Conservation (phyloP, 2,888 invertebrate genomes). For the Drosophila colorata region DNA sequence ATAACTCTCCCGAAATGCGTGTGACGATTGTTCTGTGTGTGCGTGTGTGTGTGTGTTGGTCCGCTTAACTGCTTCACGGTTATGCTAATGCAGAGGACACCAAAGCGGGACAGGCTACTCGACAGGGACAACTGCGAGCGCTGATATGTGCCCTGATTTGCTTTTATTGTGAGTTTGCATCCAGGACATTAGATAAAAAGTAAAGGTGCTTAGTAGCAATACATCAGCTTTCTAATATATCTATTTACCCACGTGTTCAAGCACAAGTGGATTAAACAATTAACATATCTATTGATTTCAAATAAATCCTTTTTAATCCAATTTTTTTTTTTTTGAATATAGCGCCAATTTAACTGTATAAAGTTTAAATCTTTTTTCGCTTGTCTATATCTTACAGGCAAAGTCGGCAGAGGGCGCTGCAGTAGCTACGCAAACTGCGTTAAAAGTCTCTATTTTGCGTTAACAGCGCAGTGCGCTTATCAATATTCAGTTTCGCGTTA, state of each 20-base stretch:
- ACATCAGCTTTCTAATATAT: too few relatives aligned
- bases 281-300: background rate
- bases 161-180: conserved; percentile 11
- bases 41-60: conserved; percentile 9
- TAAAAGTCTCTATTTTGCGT: background rate
- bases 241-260: too few relatives aligned
- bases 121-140: conserved; percentile 8
- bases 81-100: conserved; percentile 26
- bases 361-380: background rate
- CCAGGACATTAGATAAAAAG: too few relatives aligned
- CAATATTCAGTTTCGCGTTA: background rate
- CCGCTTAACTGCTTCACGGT: conserved; percentile 35
- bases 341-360: background rate
- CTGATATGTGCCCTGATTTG: conserved; percentile 27
- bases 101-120: conserved; percentile 17
- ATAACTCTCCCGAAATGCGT: conserved; percentile 61
- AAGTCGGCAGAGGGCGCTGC: conserved; percentile 10
- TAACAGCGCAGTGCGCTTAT: background rate
- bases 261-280: too few relatives aligned
- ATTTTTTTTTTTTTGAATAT: conserved; percentile 3
- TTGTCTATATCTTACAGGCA: accelerated
- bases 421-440: background rate
- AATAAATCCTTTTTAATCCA: background rate
- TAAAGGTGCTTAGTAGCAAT: too few relatives aligned
- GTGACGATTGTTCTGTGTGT: conserved; percentile 47